Conservation (phyloP, 30 jellyfish, hydroid and myxozoan species). For the Pseudorhiza aurosa region DNA sequence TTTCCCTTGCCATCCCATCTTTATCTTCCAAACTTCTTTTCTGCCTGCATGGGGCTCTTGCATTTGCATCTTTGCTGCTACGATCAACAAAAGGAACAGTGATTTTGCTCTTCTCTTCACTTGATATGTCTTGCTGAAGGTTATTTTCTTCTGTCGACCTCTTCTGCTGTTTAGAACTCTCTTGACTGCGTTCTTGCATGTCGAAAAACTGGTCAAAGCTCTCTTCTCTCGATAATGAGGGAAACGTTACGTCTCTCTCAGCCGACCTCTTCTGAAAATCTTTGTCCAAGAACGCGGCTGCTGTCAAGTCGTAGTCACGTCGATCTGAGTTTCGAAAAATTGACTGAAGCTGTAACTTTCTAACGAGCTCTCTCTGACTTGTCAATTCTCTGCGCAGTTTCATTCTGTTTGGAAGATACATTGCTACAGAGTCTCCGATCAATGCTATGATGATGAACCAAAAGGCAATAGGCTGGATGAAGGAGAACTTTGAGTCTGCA, state of each 20-base stretch:
- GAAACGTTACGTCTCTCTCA: constrained; percentile 54
- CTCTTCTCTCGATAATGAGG: constrained; percentile 15
- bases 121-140: neutral
- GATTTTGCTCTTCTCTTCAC: constrained; percentile 58
- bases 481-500: neutral
- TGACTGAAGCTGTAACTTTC: constrained; percentile 78
- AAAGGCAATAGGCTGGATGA: neutral
- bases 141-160: constrained; percentile 40
- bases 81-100: constrained; percentile 49
- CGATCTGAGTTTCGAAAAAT: constrained; percentile 54
- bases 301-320: constrained; percentile 40
- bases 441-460: neutral
- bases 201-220: constrained; percentile 17
- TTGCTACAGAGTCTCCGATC: constrained; percentile 1
- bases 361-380: constrained; percentile 78
- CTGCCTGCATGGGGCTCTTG: constrained; percentile 85
- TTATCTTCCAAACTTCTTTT: constrained; percentile 58
- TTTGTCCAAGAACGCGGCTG: constrained; percentile 59
- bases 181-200: constrained; percentile 13
- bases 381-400: constrained; percentile 49
- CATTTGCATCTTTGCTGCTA: constrained; percentile 10
- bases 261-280: constrained; percentile 82
- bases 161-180: neutral
- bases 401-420: constrained; percentile 50
- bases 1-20: constrained; percentile 1